Percentiles rank a stretch among this genome's conserved stretches.
phyloP scores from a whole-genome alignment of 2,888 invertebrate species.

The Oscheius sp. region DNA sequence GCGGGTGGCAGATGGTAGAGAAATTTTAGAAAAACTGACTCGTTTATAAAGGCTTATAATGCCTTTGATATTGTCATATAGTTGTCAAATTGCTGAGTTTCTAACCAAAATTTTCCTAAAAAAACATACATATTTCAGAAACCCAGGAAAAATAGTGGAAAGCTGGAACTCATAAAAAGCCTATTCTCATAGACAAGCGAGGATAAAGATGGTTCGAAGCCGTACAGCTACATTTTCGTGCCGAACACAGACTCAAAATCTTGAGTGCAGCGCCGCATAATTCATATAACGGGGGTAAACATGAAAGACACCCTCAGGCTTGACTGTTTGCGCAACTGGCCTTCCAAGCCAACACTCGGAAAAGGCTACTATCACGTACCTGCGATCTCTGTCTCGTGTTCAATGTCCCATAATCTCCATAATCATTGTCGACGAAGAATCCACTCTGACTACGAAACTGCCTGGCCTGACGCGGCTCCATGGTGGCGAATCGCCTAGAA shows the following conservation, averaged over 20 bases:
- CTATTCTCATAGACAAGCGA: too few species aligned
- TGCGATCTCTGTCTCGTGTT: conserved; percentile 8
- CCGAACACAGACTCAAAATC: conserved; percentile 25
- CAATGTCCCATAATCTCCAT: conserved; percentile 20
- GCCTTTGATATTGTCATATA: too few species aligned
- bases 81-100: too few species aligned
- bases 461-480: conserved; percentile 29
- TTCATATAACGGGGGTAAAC: conserved; percentile 28
- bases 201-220: too few species aligned
- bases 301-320: conserved; percentile 31
- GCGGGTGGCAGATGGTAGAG: too few species aligned
- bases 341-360: conserved; percentile 30
- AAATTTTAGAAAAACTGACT: too few species aligned
- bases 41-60: too few species aligned
- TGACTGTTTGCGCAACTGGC: conserved; percentile 29
- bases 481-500: conserved; percentile 31
- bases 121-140: too few species aligned
- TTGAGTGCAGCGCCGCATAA: conserved; percentile 28
- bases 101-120: too few species aligned
- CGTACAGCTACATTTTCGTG: too few species aligned
- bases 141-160: background rate
- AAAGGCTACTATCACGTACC: conserved; percentile 30
- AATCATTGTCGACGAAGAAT: conserved; percentile 25
- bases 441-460: conserved; percentile 21
- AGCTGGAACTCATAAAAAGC: too few species aligned